A percentile compares a stretch with the other conserved stretches of the same genome.
Evolutionary conservation across 1,140 invertebrate genomes (phyloP).

Genomic region (Panagrolaimus sp.): DNA sequence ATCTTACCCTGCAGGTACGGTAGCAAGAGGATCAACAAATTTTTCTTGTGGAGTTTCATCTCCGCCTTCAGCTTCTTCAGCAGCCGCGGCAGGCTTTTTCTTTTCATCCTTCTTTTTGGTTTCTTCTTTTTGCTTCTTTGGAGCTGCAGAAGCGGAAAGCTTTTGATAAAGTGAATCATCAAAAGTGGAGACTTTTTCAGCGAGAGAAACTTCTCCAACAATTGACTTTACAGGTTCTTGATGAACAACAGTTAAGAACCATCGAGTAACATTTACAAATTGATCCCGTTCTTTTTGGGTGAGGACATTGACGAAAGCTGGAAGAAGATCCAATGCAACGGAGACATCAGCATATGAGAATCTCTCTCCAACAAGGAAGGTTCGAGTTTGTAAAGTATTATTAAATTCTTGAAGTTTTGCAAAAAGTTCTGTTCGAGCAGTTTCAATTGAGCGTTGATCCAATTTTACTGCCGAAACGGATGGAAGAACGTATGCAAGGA

Average conservation of each 20-base stretch:
- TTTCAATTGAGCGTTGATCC: slow-evolving; percentile 66
- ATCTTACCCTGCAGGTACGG: slow-evolving; percentile 73
- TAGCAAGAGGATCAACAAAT: slow-evolving; percentile 83
- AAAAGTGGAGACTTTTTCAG: slow-evolving; percentile 68
- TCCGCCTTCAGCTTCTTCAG: slow-evolving; percentile 31
- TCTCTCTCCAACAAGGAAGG: slow-evolving; percentile 87
- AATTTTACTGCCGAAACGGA: slow-evolving; percentile 82
- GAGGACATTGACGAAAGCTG: slow-evolving; percentile 74
- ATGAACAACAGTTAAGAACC: slow-evolving; percentile 87
- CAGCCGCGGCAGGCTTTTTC: slow-evolving; percentile 21
- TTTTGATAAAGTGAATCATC: slow-evolving; percentile 62
- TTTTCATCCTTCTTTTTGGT: slow-evolving; percentile 48
- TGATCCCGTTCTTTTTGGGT: slow-evolving; percentile 60
- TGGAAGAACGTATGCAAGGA: slow-evolving; percentile 91
- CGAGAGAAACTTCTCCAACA: slow-evolving; percentile 73
- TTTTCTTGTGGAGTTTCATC: slow-evolving; percentile 68
- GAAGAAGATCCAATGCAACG: slow-evolving; percentile 78
- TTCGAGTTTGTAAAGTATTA: slow-evolving; percentile 74
- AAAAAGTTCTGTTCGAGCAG: slow-evolving; percentile 74
- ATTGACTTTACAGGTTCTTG: slow-evolving; percentile 80
- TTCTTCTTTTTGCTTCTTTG: slow-evolving; percentile 60
- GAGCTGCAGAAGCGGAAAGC: slow-evolving; percentile 36
- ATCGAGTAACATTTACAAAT: slow-evolving; percentile 65
- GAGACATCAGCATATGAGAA: slow-evolving; percentile 89
- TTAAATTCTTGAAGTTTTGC: slow-evolving; percentile 73